Evolutionary conservation across 2,797 vertebrate species (phyloP).

Genomic region (Anolis apletophallus): DNA sequence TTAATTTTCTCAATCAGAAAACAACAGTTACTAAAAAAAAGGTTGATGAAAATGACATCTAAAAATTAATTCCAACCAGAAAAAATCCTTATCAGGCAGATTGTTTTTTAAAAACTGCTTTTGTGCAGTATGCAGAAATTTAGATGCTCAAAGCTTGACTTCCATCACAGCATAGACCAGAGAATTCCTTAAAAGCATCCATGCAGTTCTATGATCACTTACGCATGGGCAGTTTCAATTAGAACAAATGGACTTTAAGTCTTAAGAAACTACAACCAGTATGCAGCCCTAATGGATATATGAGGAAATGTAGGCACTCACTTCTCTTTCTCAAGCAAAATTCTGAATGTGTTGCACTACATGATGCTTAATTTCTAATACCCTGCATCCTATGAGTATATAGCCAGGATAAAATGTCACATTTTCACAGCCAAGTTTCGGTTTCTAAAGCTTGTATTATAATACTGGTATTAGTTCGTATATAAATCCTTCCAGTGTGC

Average conservation of each 20-base stretch:
- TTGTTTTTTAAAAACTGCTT: neutral
- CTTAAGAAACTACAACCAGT: neutral
- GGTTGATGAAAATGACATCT: neutral
- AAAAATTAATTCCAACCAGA: neutral
- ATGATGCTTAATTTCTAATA: slow-evolving; percentile 4
- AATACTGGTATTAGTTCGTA: slow-evolving; percentile 10
- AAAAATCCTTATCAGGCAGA: neutral
- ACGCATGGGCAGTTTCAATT: neutral
- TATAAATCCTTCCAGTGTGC: neutral
- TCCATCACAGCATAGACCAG: neutral
- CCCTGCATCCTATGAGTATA: neutral
- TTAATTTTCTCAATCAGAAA: slow-evolving; percentile 6
- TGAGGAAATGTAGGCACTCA: neutral
- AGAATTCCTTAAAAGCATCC: neutral
- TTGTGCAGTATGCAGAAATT: neutral
- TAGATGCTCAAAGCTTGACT: neutral
- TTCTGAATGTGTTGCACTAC: neutral
- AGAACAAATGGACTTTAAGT: neutral
- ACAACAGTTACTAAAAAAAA: neutral
- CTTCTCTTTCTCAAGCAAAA: neutral
- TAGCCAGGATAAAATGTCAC: neutral
- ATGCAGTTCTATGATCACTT: neutral
- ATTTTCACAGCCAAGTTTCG: slow-evolving; percentile 44
- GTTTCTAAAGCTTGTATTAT: slow-evolving; percentile 32
- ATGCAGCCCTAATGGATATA: neutral